Evolutionary conservation across 2,113 vertebrate genomes (phyloP), one percentile per base, ranked within the genome.

Genomic region (Sinocyclocheilus maitianheensis): DNA sequence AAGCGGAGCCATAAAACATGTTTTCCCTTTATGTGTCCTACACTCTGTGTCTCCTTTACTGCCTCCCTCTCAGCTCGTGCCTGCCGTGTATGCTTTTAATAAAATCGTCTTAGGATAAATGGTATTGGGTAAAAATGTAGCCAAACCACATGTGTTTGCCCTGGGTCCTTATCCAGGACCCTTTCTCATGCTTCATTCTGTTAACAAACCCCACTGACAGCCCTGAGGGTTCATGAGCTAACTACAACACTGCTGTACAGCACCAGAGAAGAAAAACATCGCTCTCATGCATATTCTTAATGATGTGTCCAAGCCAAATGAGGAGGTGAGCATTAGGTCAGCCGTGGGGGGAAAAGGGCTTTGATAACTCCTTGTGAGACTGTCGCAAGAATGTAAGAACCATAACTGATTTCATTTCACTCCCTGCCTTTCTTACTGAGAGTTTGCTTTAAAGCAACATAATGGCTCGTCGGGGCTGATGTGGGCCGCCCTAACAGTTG

Each of bases 61-160:
- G 55, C 37, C 74, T 84, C 37, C 22, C 65, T 63, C n/a, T 77
- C 58, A 77, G 67, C 37, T 60, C 30, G 3, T 43, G 22, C 55
- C 75, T 40, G 16, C 43, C n/a, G 60, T 84, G 48, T 69, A 51
- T 85, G 75, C 48, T 79, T 78, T 74, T 46, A 79, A 48, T 78
- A 24, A 46, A 85, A 75, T 69, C 37, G 58, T 71, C 62, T 78
- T 65, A 24, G 75, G 75, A 85, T 85, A 85, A 78, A 85, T 77
- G 62, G 75, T 58, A 48, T 76, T 65, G 83, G 83, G 55, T 75
- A 65, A 84, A 26, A 84, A 20, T 65, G 55, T 22, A 65, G 84
- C 75, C 60, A 78, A 78, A 69, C 74, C 75, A 77, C 84, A 78
- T 85, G 62, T 78, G 84, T 85, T 77, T 85, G 84, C 53, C 74